Percentiles rank a stretch among this genome's conserved stretches.
These are phyloP conservation scores for Pogona vitticeps DNA, from an alignment of 2,113 vertebrate genomes.

Conservation along the genomic window DNA sequence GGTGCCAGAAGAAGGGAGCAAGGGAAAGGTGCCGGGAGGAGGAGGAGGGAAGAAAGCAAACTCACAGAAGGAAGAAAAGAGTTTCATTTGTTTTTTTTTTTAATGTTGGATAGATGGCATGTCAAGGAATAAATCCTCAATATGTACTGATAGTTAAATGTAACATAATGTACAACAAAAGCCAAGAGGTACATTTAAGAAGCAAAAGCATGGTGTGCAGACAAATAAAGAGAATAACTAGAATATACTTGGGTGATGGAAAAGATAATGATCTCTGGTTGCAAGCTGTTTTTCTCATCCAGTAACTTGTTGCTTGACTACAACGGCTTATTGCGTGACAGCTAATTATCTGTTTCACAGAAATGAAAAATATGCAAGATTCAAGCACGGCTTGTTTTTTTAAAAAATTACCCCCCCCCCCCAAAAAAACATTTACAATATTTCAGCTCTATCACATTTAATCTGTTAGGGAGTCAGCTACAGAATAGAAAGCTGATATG, in stretches of 20 bases:
- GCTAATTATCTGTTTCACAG: conserved; percentile 19
- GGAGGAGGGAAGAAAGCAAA: not conserved
- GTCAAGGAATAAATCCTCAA: not conserved
- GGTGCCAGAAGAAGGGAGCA: not conserved
- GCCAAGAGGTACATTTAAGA: not conserved
- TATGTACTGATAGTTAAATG: not conserved
- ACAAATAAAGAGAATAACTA: not conserved
- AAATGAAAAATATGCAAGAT: conserved; percentile 6
- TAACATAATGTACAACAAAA: not conserved
- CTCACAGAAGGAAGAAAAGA: not conserved
- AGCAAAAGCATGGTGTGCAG: not conserved
- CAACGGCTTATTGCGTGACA: conserved; percentile 14
- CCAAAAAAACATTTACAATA: not conserved
- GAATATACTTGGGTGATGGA: not conserved
- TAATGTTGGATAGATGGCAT: not conserved
- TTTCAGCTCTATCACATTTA: conserved; percentile 21
- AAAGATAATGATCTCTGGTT: conserved; percentile 18
- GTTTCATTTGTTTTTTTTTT: not conserved
- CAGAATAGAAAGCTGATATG: not conserved
- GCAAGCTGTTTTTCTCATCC: conserved; percentile 4
- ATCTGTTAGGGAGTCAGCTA: conserved; percentile 17
- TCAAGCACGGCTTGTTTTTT: not conserved
- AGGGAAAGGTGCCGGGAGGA: not conserved
- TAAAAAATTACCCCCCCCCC: not conserved
- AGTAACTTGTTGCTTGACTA: conserved; percentile 11